phyloP scores from a whole-genome alignment of 2,888 invertebrate species.

The Eumerus sabulonum region DNA sequence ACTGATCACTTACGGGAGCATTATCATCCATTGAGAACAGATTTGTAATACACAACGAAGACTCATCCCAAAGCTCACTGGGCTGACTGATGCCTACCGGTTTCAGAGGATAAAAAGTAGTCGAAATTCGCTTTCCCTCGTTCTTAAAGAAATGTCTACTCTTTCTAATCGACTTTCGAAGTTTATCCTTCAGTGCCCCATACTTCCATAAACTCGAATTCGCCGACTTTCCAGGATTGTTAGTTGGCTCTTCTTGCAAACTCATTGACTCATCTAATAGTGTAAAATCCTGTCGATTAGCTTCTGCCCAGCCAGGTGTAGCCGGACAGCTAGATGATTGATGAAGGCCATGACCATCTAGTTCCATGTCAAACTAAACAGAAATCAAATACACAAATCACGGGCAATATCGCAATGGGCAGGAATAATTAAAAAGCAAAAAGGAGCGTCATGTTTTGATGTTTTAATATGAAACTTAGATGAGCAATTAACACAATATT shows the following conservation, averaged over 20 bases:
- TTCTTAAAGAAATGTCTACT: constrained; percentile 74
- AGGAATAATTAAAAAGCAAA: constrained; percentile 24
- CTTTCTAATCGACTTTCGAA: constrained; percentile 76
- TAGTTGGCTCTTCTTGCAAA: constrained; percentile 34
- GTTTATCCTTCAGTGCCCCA: constrained; percentile 74
- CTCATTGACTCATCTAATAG: constrained; percentile 50
- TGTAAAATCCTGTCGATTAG: constrained; percentile 12
- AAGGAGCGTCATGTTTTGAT: constrained; percentile 14
- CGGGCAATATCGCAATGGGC: neutral
- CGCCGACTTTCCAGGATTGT: constrained; percentile 17
- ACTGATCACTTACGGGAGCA: constrained; percentile 75
- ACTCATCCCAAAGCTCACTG: constrained; percentile 67
- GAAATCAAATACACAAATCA: constrained; percentile 26
- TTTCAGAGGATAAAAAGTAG: constrained; percentile 67
- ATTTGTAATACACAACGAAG: constrained; percentile 73
- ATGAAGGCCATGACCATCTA: constrained; percentile 38
- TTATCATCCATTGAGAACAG: constrained; percentile 72
- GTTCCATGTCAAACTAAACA: constrained; percentile 45
- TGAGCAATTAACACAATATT: constrained; percentile 35
- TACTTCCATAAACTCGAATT: constrained; percentile 71
- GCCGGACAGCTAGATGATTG: constrained; percentile 59
- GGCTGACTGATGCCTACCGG: constrained; percentile 13
- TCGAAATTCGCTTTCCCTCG: constrained; percentile 73
- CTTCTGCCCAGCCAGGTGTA: constrained; percentile 52
- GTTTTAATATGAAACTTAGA: constrained; percentile 42